These are phyloP conservation scores for Xyrichtys novacula DNA, from an alignment of 2,797 vertebrate species.

Conservation along the genomic window DNA sequence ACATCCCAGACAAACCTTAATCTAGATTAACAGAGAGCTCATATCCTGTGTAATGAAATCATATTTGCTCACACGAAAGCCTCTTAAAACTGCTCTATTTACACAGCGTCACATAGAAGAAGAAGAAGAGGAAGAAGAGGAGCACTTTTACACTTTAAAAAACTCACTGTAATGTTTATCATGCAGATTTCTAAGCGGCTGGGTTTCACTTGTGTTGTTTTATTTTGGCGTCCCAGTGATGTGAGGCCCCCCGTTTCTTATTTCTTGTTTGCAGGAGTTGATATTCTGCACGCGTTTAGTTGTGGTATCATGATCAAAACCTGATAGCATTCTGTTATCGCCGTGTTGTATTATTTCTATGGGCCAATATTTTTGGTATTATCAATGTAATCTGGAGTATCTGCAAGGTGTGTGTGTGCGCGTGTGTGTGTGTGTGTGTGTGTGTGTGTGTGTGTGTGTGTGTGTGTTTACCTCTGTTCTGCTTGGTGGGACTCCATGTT, in stretches of 20 bases:
- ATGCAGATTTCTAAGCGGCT: slow-evolving; percentile 23
- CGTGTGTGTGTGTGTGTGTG: slow-evolving; percentile 25
- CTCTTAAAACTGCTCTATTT: slow-evolving; percentile 77
- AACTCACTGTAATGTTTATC: neutral
- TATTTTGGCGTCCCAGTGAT: slow-evolving; percentile 61
- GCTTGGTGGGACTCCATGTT: slow-evolving; percentile 68
- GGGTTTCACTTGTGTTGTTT: slow-evolving; percentile 59
- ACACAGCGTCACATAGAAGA: slow-evolving; percentile 61
- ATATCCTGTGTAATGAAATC: slow-evolving; percentile 82
- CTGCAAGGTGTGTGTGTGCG: slow-evolving; percentile 70
- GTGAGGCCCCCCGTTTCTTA: slow-evolving; percentile 69
- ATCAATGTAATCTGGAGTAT: slow-evolving; percentile 84
- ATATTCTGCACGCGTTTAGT: slow-evolving; percentile 76
- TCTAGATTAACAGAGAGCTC: slow-evolving; percentile 79
- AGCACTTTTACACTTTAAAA: slow-evolving; percentile 40
- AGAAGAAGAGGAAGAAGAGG: slow-evolving; percentile 19
- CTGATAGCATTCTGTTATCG: slow-evolving; percentile 77
- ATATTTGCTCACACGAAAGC: slow-evolving; percentile 73
- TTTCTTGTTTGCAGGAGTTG: slow-evolving; percentile 77
- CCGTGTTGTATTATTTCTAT: slow-evolving; percentile 86
- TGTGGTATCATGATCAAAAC: slow-evolving; percentile 73
- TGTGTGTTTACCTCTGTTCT: slow-evolving; percentile 65
- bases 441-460: slow-evolving; percentile 36
- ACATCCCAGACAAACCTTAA: slow-evolving; percentile 74
- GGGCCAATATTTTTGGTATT: slow-evolving; percentile 85